Percentiles rank a stretch among this genome's conserved stretches.
phyloP scores from a whole-genome alignment of 2,113 vertebrate species.

The Seriola dumerili region DNA sequence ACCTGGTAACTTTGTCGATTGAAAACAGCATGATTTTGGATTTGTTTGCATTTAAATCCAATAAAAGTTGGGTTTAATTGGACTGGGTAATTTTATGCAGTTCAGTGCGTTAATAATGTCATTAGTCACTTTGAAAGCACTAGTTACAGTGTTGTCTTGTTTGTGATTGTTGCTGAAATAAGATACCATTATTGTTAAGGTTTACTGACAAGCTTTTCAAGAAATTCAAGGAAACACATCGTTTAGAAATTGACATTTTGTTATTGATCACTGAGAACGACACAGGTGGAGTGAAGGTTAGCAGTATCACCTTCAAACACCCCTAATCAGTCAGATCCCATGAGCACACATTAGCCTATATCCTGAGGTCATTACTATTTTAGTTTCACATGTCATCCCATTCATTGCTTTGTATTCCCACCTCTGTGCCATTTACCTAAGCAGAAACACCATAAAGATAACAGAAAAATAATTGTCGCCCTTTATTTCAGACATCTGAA shows the following conservation, averaged over 20 bases:
- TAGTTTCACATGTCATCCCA: neutral
- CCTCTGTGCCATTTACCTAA: neutral
- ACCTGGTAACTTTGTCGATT: neutral
- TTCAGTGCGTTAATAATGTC: neutral
- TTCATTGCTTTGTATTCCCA: neutral
- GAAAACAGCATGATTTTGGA: too few species aligned
- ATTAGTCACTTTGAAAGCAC: too few species aligned
- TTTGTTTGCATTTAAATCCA: too few species aligned
- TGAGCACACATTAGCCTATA: neutral
- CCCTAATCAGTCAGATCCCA: neutral
- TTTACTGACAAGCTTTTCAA: neutral
- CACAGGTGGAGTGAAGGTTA: neutral
- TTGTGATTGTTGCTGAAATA: neutral
- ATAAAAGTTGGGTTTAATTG: neutral
- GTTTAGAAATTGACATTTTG: neutral
- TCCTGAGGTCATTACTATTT: neutral
- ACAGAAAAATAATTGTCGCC: constrained; percentile 10
- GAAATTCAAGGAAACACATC: neutral
- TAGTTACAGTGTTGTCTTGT: neutral
- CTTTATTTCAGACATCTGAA: constrained; percentile 23
- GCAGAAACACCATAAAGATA: constrained; percentile 23
- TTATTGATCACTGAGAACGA: neutral
- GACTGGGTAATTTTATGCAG: neutral
- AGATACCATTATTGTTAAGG: neutral
- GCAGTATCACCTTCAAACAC: neutral